A percentile compares a stretch with the other conserved stretches of the same genome.
phyloP scores from a whole-genome alignment of 2,113 vertebrate species.

The Capreolus pygargus region DNA sequence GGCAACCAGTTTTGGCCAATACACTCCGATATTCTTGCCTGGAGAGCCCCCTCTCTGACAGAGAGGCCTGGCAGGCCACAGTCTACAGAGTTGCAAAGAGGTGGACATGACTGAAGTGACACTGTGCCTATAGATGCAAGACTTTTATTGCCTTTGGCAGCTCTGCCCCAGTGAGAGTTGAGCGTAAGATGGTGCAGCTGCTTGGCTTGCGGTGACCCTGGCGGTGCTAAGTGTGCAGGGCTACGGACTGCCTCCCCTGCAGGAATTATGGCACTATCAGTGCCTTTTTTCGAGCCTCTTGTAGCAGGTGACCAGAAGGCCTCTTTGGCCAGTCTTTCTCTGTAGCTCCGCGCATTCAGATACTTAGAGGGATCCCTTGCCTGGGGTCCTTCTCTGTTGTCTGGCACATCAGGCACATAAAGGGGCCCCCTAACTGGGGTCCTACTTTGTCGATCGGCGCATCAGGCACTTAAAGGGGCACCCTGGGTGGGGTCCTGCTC shows the following conservation, averaged over 20 bases:
- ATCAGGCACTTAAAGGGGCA: too few relatives aligned
- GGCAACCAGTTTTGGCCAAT: background rate
- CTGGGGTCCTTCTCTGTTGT: background rate
- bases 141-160: background rate
- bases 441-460: too few relatives aligned
- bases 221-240: rapidly evolving
- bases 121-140: background rate
- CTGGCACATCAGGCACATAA: background rate
- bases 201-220: background rate
- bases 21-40: background rate
- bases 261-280: rapidly evolving
- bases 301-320: background rate
- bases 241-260: rapidly evolving
- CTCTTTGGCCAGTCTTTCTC: background rate
- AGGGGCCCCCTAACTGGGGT: too few relatives aligned
- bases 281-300: background rate
- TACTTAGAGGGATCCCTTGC: background rate
- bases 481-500: background rate
- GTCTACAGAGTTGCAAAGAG: background rate
- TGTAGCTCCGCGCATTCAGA: background rate
- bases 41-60: background rate
- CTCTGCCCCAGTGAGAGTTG: background rate
- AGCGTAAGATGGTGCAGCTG: background rate
- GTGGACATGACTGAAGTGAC: rapidly evolving
- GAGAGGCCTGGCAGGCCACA: background rate